phyloP scores from a whole-genome alignment of 1,140 invertebrate genomes.

The Orchesella cincta region DNA sequence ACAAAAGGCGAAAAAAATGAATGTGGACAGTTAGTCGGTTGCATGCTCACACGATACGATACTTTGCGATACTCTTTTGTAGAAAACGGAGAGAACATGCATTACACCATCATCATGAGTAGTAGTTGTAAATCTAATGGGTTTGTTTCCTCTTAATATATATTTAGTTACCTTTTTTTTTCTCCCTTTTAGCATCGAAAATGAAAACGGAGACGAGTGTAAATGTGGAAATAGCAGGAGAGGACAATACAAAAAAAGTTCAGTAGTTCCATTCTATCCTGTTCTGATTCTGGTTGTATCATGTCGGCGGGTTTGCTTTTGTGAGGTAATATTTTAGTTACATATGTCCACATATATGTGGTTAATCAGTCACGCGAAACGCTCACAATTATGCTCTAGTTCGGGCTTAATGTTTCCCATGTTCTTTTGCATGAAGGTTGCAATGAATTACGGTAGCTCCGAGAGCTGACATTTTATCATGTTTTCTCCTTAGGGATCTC shows the following conservation, averaged over 20 bases:
- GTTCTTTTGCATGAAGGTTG: background rate
- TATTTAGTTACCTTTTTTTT: no score
- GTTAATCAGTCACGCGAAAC: slow-evolving; percentile 15
- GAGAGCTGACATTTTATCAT: background rate
- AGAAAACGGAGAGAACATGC: background rate
- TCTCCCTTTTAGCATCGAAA: no score
- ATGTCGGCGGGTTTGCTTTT: background rate
- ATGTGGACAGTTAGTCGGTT: background rate
- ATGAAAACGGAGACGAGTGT: no score
- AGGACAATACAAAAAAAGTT: background rate
- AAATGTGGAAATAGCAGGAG: no score
- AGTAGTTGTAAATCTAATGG: slow-evolving; percentile 11
- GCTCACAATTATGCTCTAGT: background rate
- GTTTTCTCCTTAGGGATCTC: background rate
- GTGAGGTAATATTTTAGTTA: background rate
- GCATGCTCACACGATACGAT: slow-evolving; percentile 7
- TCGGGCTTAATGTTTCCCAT: background rate
- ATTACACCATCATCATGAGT: background rate
- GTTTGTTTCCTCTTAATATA: background rate
- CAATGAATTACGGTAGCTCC: background rate
- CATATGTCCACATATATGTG: background rate
- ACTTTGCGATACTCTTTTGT: no score
- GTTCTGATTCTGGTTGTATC: background rate
- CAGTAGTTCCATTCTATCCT: background rate
- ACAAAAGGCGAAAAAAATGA: background rate